phyloP scores from a whole-genome alignment of 2,888 invertebrate genomes.

The Digitonthophagus gazella region DNA sequence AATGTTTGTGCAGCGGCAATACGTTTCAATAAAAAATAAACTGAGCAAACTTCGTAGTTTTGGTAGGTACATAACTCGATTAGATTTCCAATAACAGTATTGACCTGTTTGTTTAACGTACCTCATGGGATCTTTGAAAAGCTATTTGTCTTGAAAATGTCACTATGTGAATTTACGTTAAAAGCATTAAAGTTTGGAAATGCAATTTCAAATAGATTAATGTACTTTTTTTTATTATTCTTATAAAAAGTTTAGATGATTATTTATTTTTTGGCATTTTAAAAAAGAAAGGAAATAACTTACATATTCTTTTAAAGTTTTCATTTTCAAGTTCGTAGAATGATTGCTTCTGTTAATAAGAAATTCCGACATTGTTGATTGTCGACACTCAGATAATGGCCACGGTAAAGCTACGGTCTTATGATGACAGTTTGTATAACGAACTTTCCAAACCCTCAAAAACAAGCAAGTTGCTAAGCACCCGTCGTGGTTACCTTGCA shows the following conservation, averaged over 20 bases:
- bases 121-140: too few relatives aligned
- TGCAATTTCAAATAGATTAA: too few relatives aligned
- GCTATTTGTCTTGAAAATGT: too few relatives aligned
- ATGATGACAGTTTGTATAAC: not conserved
- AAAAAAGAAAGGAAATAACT: slow-evolving; percentile 13
- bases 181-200: too few relatives aligned
- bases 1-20: not conserved
- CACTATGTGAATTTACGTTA: too few relatives aligned
- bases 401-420: not conserved
- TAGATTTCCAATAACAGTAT: too few relatives aligned
- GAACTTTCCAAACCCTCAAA: not conserved
- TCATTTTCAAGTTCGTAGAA: slow-evolving; percentile 16
- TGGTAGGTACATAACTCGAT: too few relatives aligned
- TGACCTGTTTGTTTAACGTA: too few relatives aligned
- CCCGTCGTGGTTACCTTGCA: not conserved
- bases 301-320: slow-evolving; percentile 27
- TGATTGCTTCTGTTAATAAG: slow-evolving; percentile 20
- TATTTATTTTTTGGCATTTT: not conserved
- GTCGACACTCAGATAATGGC: not conserved
- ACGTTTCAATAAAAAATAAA: not conserved
- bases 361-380: slow-evolving; percentile 23
- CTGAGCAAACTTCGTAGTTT: too few relatives aligned
- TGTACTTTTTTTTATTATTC: not conserved
- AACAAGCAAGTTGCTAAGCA: not conserved
- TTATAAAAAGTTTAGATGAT: too few relatives aligned